phyloP scores from a whole-genome alignment of 2,888 invertebrate genomes.

The Acanthosepion esculentum region DNA sequence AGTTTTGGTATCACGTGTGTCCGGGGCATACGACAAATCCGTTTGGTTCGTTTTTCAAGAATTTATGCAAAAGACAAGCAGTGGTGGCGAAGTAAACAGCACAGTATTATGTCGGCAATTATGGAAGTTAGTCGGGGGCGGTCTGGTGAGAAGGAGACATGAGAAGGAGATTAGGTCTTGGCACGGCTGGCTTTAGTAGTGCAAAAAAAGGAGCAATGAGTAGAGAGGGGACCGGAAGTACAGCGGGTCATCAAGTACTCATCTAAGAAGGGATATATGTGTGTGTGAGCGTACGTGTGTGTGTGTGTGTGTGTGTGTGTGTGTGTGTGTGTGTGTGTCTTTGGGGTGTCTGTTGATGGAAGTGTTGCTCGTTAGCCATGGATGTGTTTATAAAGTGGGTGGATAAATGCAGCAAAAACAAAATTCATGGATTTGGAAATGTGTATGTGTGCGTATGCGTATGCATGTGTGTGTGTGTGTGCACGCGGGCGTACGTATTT shows the following conservation, averaged over 20 bases:
- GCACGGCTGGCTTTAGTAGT: not conserved
- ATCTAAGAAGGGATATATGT: not conserved
- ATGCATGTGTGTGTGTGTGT: too few species aligned
- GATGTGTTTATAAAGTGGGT: not conserved
- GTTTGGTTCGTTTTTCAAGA: not conserved
- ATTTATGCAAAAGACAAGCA: not conserved
- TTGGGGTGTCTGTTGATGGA: not conserved
- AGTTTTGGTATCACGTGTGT: not conserved
- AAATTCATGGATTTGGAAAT: not conserved
- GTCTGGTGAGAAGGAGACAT: not conserved
- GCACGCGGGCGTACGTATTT: too few species aligned
- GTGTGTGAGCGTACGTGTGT: not conserved
- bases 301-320: too few species aligned
- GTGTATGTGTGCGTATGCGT: not conserved
- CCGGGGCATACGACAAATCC: not conserved
- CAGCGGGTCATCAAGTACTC: not conserved
- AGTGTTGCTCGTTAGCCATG: not conserved
- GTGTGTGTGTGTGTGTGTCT: not conserved
- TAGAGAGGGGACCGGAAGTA: not conserved
- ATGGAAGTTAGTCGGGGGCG: not conserved
- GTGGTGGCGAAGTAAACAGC: not conserved
- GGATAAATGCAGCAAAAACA: not conserved
- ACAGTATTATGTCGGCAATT: not conserved
- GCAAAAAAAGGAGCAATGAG: not conserved
- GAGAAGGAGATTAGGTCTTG: not conserved